Conservation (phyloP, 2,888 invertebrate genomes). For the Drosophila picticornis region DNA sequence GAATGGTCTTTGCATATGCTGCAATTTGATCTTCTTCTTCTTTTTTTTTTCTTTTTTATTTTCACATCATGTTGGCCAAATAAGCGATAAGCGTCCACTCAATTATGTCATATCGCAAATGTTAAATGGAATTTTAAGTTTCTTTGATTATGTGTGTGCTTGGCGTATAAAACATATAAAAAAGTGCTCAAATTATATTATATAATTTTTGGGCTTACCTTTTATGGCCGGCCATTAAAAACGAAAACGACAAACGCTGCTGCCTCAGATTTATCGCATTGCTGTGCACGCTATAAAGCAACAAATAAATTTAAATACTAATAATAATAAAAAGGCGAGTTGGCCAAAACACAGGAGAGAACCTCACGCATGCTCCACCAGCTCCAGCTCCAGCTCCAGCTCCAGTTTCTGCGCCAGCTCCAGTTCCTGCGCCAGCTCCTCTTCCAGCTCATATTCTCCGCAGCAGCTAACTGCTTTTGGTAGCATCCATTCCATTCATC, state of each 20-base stretch:
- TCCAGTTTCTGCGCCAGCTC: conserved; percentile 2
- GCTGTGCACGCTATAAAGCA: conserved; percentile 75
- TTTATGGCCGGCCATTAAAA: conserved; percentile 76
- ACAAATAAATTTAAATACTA: conserved; percentile 81
- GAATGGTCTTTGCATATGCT: conserved; percentile 70
- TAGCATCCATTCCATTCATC: conserved; percentile 60
- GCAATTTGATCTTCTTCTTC: conserved; percentile 44
- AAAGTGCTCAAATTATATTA: conserved; percentile 50
- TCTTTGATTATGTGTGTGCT: conserved; percentile 67
- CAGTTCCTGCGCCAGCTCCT: conserved; percentile 7
- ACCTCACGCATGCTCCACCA: conserved; percentile 60
- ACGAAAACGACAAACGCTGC: conserved; percentile 55
- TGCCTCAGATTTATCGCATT: conserved; percentile 74
- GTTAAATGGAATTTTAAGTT: conserved; percentile 77
- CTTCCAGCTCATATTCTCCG: conserved; percentile 11
- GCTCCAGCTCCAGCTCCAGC: conserved; percentile 3
- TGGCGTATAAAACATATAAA: conserved; percentile 1
- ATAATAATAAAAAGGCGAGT: conserved; percentile 72
- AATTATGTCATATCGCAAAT: conserved; percentile 77
- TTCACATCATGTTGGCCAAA: conserved; percentile 8
- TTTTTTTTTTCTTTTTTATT: background rate
- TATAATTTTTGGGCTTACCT: conserved; percentile 74
- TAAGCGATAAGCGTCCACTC: conserved; percentile 55
- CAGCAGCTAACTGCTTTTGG: conserved; percentile 41
- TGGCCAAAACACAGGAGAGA: conserved; percentile 24